Evolutionary conservation across 1,140 invertebrate genomes (phyloP).

Genomic region (Procambarus virginalis): DNA sequence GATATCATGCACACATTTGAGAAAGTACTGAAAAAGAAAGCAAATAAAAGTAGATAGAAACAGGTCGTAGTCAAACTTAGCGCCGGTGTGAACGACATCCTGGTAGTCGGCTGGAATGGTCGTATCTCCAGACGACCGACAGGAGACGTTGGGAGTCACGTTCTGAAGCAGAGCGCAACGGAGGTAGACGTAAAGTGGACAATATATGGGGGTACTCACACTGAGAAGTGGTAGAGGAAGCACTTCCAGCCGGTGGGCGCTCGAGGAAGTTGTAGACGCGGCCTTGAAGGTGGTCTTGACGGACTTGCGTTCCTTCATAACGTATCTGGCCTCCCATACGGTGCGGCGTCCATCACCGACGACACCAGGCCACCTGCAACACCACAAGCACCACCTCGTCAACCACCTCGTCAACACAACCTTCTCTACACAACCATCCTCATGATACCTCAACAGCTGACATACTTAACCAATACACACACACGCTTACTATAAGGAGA

Average conservation of each 20-base stretch:
- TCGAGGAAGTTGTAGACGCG: constrained; percentile 89
- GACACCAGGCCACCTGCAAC: constrained; percentile 51
- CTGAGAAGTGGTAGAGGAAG: constrained; percentile 86
- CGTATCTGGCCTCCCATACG: constrained; percentile 55
- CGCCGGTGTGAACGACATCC: too few species aligned
- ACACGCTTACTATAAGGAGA: too few species aligned
- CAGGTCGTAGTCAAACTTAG: too few species aligned
- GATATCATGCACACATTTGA: too few species aligned
- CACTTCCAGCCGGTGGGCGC: constrained; percentile 89
- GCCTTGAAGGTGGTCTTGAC: constrained; percentile 80
- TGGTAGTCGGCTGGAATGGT: too few species aligned
- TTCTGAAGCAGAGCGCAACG: too few species aligned
- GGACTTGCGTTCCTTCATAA: constrained; percentile 67
- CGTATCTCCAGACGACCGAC: too few species aligned
- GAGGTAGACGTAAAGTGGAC: not conserved
- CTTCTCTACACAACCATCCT: not conserved
- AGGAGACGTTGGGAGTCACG: too few species aligned
- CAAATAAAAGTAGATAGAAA: too few species aligned
- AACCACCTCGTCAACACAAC: not conserved
- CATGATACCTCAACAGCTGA: not conserved
- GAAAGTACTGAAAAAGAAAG: too few species aligned
- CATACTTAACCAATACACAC: too few species aligned
- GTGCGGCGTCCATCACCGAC: constrained; percentile 53
- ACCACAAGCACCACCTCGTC: not conserved
- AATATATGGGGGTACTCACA: constrained; percentile 77